Evolutionary conservation across 2,113 vertebrate genomes (phyloP).

Genomic region (Hassar affinis): DNA sequence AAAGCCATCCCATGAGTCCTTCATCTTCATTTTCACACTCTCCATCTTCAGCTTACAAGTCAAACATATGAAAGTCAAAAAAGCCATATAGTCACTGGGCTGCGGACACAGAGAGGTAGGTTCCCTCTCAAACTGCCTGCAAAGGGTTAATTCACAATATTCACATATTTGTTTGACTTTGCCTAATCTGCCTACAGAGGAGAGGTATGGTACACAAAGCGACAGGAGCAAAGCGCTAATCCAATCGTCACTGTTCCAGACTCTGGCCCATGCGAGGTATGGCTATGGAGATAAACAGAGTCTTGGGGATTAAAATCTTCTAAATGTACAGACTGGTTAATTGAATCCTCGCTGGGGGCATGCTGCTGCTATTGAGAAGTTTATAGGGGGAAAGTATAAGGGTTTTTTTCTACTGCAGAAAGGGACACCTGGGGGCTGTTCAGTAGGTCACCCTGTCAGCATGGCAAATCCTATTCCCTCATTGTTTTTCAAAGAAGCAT

Average conservation of each 20-base stretch:
- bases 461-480: slow-evolving; percentile 62
- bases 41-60: slow-evolving; percentile 12
- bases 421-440: slow-evolving; percentile 47
- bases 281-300: slow-evolving; percentile 66
- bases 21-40: neutral
- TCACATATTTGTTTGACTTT: slow-evolving; percentile 40
- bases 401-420: slow-evolving; percentile 32
- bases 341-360: slow-evolving; percentile 67
- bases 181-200: slow-evolving; percentile 55
- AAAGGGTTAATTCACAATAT: slow-evolving; percentile 46
- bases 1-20: neutral
- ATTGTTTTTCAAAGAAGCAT: slow-evolving; percentile 63
- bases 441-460: slow-evolving; percentile 56
- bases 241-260: slow-evolving; percentile 55
- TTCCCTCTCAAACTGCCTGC: slow-evolving; percentile 33
- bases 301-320: slow-evolving; percentile 69
- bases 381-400: slow-evolving; percentile 24
- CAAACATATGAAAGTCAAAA: slow-evolving; percentile 37
- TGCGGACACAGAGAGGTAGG: slow-evolving; percentile 25
- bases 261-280: slow-evolving; percentile 58
- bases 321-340: slow-evolving; percentile 66
- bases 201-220: slow-evolving; percentile 54
- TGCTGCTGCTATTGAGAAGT: neutral
- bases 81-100: neutral
- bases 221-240: slow-evolving; percentile 51